Evolutionary conservation across 2,113 vertebrate genomes (phyloP).

Genomic region (Paramormyrops kingsleyae): DNA sequence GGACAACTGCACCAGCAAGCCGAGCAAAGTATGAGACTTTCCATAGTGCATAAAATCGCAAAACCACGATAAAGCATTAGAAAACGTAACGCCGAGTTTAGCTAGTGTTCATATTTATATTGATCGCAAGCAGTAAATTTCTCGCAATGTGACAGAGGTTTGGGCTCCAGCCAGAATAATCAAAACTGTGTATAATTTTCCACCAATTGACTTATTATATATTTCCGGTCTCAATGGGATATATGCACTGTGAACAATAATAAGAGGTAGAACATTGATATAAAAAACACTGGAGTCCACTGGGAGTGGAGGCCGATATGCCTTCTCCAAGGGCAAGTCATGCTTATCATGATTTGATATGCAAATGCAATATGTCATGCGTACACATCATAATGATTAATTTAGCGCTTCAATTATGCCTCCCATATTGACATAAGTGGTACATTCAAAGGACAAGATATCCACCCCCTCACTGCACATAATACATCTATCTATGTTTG

Average conservation of each 20-base stretch:
- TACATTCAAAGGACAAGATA: slow-evolving; percentile 37
- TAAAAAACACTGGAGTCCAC: background rate
- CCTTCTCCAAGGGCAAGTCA: slow-evolving; percentile 26
- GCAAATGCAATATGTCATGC: slow-evolving; percentile 41
- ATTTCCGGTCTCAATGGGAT: background rate
- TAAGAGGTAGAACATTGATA: background rate
- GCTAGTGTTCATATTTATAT: background rate
- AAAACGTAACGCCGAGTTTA: background rate
- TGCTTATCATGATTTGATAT: slow-evolving; percentile 40
- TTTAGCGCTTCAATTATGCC: slow-evolving; percentile 40
- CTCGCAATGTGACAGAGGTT: background rate
- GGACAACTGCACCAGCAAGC: background rate
- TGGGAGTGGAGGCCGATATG: slow-evolving; percentile 5
- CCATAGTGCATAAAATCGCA: background rate
- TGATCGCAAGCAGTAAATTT: background rate
- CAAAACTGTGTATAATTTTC: background rate
- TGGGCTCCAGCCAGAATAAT: background rate
- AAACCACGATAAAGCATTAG: background rate
- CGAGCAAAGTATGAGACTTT: background rate
- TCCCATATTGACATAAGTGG: slow-evolving; percentile 36
- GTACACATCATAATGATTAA: slow-evolving; percentile 41
- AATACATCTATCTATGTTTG: slow-evolving; percentile 16
- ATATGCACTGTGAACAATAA: background rate
- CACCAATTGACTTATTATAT: slow-evolving; percentile 9
- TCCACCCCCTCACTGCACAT: slow-evolving; percentile 14